Percentiles rank a stretch among this genome's conserved stretches.
These are phyloP conservation scores for Ameiurus melas DNA, from an alignment of 2,113 vertebrate genomes.

Conservation along the genomic window DNA sequence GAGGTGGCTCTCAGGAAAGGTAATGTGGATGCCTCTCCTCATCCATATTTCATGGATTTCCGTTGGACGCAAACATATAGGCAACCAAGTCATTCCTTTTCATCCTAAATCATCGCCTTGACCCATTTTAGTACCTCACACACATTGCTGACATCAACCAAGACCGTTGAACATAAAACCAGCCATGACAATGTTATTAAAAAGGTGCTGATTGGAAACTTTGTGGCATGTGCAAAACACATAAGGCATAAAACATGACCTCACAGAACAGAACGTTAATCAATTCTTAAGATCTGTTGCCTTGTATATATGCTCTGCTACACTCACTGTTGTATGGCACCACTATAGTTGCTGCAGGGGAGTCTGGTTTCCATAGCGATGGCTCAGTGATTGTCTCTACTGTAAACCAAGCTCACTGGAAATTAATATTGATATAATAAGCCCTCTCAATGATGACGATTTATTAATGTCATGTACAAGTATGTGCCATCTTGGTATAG, in stretches of 20 bases:
- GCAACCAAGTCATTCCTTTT: conserved; percentile 68
- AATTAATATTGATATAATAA: conserved; percentile 48
- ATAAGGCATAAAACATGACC: conserved; percentile 12
- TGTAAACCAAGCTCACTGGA: conserved; percentile 45
- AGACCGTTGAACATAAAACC: not conserved
- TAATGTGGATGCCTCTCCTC: conserved; percentile 73
- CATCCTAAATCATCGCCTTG: conserved; percentile 69
- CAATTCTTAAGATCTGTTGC: conserved; percentile 35
- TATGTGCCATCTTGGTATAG: not conserved
- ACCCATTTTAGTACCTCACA: conserved; percentile 44
- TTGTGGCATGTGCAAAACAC: conserved; percentile 11
- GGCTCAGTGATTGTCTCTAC: conserved; percentile 39
- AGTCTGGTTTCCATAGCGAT: conserved; percentile 56
- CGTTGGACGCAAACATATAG: conserved; percentile 64
- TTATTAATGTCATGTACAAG: conserved; percentile 29
- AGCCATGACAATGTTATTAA: conserved; percentile 1
- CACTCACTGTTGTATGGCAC: conserved; percentile 9
- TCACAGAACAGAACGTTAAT: conserved; percentile 34
- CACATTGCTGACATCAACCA: conserved; percentile 15
- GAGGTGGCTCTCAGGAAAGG: conserved; percentile 59
- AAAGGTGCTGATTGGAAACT: conserved; percentile 33
- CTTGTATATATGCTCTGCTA: conserved; percentile 33
- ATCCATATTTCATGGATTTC: conserved; percentile 78
- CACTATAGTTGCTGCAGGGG: conserved; percentile 46
- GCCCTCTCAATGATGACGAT: conserved; percentile 30